Evolutionary conservation across 2,888 invertebrate genomes (phyloP), one percentile per base, ranked within the genome.

Genomic region (Lochmaea crataegi): DNA sequence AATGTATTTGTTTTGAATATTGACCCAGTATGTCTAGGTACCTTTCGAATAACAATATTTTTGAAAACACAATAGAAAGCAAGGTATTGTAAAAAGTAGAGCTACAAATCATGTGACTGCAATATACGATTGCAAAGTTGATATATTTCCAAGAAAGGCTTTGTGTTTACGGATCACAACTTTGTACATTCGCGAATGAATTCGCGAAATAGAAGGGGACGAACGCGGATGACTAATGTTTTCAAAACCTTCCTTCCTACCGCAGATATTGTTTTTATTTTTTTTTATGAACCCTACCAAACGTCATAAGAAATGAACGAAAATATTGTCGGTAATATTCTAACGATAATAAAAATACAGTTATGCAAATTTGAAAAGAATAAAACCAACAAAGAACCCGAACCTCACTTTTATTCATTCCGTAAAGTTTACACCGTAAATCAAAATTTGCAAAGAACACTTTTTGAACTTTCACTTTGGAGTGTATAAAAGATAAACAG

Each of bases 381-480:
- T 64, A 73, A 72, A 74, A 61, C 22, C 38, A 69, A 60, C 57
- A 66, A 65, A 68, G 68, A 74, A 70, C 73, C 73, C 65, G 71
- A 74, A 75, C 66, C 75, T 73, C 53, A 61, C 71, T 65, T 66
- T 71, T 73, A 76, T 73, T 74, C 76, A 75, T 75, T 79, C 79
- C 78, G 76, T 73, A 72, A 80, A 84, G 78, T 78, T 81, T 80
- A 71, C 71, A 75, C 75, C 84, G 80, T 86, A 86, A 86, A 86
- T 86, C 86, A 86, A 85, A 84, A 83, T 85, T 84, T 83, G 83
- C 83, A 83, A 81, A 85, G 83, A 83, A 82, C 82, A 82, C 83
- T 84, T 85, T 84, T 84, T 83, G 81, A 85, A 85, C 85, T 86
- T 86, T 85, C 85, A 84, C 85, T 86, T 84, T 81, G 75, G 75